A percentile compares a stretch with the other conserved stretches of the same genome.
Evolutionary conservation across 2,797 vertebrate species (phyloP).

Genomic region (Oophaga sylvatica): DNA sequence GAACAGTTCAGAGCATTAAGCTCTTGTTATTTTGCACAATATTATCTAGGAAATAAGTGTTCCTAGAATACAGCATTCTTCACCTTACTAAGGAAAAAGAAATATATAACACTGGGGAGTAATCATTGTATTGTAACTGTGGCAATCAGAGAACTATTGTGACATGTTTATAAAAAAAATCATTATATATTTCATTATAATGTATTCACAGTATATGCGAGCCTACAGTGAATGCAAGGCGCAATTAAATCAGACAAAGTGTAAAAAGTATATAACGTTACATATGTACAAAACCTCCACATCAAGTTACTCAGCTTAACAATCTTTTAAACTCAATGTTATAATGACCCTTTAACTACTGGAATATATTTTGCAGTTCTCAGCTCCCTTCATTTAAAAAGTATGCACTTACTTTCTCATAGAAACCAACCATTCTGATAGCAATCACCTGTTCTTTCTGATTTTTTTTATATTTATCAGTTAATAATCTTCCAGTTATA

Average conservation of each 20-base stretch:
- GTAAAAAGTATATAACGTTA: background rate
- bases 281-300: background rate
- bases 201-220: background rate
- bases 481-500: too few species aligned
- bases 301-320: too few species aligned
- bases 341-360: too few species aligned
- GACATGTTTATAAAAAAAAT: background rate
- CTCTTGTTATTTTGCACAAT: conserved; percentile 18
- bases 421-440: too few species aligned
- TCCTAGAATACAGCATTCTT: conserved; percentile 26
- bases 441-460: too few species aligned
- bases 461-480: too few species aligned
- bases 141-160: conserved; percentile 35
- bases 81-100: background rate
- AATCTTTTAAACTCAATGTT: background rate
- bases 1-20: conserved; percentile 4
- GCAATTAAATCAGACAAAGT: conserved; percentile 2
- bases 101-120: background rate
- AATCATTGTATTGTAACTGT: conserved; percentile 23
- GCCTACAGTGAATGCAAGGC: background rate
- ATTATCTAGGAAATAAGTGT: conserved; percentile 46
- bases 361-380: too few species aligned
- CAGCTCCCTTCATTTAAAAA: too few species aligned
- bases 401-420: too few species aligned
- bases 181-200: background rate